A percentile compares a stretch with the other conserved stretches of the same genome.
phyloP scores from a whole-genome alignment of 2,888 invertebrate species.

The Ochropacha duplaris region DNA sequence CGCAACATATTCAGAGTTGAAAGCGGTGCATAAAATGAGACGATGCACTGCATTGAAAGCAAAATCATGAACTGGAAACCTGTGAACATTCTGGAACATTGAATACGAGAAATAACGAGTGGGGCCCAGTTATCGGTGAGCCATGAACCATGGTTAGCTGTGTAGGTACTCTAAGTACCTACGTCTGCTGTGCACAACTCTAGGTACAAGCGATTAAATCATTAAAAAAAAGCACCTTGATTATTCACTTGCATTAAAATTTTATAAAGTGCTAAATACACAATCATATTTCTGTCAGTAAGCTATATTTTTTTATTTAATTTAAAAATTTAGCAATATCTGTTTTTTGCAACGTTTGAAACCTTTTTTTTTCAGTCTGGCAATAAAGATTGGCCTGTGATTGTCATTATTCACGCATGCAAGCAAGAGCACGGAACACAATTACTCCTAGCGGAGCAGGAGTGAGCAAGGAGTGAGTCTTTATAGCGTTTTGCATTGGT shows the following conservation, averaged over 20 bases:
- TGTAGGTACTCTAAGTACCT: background rate
- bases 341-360: too few species aligned
- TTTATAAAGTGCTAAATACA: background rate
- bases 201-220: background rate
- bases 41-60: slow-evolving; percentile 52
- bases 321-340: too few species aligned
- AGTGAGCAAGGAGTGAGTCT: too few species aligned
- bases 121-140: slow-evolving; percentile 34
- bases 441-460: too few species aligned
- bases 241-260: background rate
- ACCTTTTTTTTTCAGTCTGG: too few species aligned
- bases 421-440: too few species aligned
- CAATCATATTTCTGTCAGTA: too few species aligned
- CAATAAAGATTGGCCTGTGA: too few species aligned
- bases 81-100: slow-evolving; percentile 58
- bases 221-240: too few species aligned
- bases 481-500: too few species aligned
- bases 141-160: slow-evolving; percentile 11
- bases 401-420: too few species aligned
- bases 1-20: slow-evolving; percentile 29
- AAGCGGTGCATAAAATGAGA: slow-evolving; percentile 54
- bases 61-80: slow-evolving; percentile 56
- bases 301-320: too few species aligned
- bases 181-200: background rate
- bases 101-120: slow-evolving; percentile 55